Base-by-base conservation (phyloP, 2,113 vertebrate species). In the Camelus bactrianus region DNA sequence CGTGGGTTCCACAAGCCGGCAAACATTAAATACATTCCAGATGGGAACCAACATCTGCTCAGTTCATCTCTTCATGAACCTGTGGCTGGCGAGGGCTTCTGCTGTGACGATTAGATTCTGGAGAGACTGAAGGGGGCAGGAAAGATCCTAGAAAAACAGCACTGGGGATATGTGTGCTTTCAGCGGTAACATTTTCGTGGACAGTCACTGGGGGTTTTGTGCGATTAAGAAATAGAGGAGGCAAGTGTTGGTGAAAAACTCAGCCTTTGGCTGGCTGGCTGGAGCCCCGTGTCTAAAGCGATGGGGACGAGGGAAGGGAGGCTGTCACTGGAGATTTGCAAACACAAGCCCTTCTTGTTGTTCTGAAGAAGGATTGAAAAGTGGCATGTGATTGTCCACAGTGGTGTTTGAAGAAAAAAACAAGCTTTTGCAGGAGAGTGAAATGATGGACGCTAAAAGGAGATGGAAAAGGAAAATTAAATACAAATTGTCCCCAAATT, bases 1-100 rank as follows among this genome's bases (percentile, higher is more conserved):
- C 84, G 22, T 11, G 14, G 32, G 24, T 30, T 83, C 32, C 30
- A 9, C 38, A 79, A 80, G 65, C 62, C 80, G 58, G 67, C 93
- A 87, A 92, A 87, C 32, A 30, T 82, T 28, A 58, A 81, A 96
- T 38, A 70, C 13, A 46, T 65, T 92, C 94, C 91, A 89, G 65
- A 77, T 81, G 77, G 72, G 60, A 82, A 32, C 20, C 62, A 35
- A 38, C 8, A 46, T 69, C 38, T 56, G 56, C 58, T 64, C 5
- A 10, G 24, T 28, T 69, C 60, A 17, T 83, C 58, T 67, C 62
- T 65, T 42, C 9, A 28, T 6, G 38, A 95, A 46, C 62, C 24
- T 0, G 0, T 12, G 22, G 54, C 2, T 46, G 70, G 48, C 0
- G 22, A 60, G 30, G 60, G 9, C 24, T 32, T 38, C 12, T 32